A percentile compares a stretch with the other conserved stretches of the same genome.
phyloP scores from a whole-genome alignment of 2,113 vertebrate species.

The Psettodes erumei region DNA sequence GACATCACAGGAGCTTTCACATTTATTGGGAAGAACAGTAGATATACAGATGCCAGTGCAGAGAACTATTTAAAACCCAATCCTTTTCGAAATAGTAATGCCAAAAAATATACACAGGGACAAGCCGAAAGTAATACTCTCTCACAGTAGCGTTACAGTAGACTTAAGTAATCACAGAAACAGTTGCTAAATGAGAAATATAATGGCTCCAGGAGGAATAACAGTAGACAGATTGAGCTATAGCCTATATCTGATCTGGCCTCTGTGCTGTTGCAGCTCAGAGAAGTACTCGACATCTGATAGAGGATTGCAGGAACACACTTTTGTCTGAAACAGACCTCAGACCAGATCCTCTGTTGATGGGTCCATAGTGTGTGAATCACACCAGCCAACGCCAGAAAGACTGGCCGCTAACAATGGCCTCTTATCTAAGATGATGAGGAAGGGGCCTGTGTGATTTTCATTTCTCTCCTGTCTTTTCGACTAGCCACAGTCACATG shows the following conservation, averaged over 20 bases:
- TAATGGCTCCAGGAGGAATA: neutral
- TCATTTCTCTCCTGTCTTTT: conserved; percentile 13
- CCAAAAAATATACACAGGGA: neutral
- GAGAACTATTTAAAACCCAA: conserved; percentile 11
- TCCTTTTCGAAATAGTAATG: conserved; percentile 2
- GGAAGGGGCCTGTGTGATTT: conserved; percentile 21
- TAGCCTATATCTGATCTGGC: conserved; percentile 10
- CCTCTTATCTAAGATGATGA: conserved; percentile 19
- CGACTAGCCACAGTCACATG: conserved; percentile 40
- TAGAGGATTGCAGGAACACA: conserved; percentile 14
- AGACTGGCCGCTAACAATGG: conserved; percentile 52
- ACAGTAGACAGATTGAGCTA: conserved; percentile 31
- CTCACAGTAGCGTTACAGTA: neutral
- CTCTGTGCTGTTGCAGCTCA: conserved; percentile 24
- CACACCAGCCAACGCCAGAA: conserved; percentile 43
- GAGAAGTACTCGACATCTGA: conserved; percentile 29
- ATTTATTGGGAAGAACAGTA: neutral
- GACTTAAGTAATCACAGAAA: neutral
- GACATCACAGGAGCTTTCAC: conserved; percentile 13
- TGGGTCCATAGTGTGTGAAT: conserved; percentile 26
- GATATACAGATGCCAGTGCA: neutral
- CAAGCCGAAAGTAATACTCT: neutral
- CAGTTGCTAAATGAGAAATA: neutral
- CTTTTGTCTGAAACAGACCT: conserved; percentile 17
- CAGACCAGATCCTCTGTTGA: neutral